Percentiles rank a stretch among this genome's conserved stretches.
These are phyloP conservation scores for Parelbella ahira DNA, from an alignment of 2,888 invertebrate genomes.

Conservation along the genomic window DNA sequence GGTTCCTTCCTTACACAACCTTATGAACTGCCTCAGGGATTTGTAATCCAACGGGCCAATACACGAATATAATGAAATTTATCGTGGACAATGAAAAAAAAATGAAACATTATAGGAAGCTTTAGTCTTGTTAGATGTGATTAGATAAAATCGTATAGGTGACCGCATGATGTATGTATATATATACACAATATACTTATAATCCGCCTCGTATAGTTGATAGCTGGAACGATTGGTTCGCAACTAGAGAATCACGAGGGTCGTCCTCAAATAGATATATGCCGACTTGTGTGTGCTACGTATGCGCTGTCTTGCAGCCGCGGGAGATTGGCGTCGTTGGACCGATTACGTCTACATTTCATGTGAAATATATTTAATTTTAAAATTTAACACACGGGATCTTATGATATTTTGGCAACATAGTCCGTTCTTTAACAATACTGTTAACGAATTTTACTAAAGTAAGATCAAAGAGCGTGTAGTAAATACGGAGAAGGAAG, in stretches of 20 bases:
- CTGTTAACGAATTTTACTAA: no score
- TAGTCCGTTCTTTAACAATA: no score
- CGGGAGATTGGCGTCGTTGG: conserved; percentile 5
- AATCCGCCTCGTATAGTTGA: conserved; percentile 52
- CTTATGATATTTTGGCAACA: no score
- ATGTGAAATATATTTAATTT: no score
- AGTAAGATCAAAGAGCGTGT: no score
- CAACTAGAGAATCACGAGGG: conserved; percentile 36
- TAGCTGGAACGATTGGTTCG: conserved; percentile 44
- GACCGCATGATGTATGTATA: conserved; percentile 62
- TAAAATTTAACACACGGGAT: no score
- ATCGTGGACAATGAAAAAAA: conserved; percentile 18
- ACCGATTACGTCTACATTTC: conserved; percentile 1
- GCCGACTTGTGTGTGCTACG: conserved; percentile 56
- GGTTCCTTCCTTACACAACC: conserved; percentile 13
- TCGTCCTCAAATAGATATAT: conserved; percentile 34
- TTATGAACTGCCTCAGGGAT: conserved; percentile 7
- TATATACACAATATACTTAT: conserved; percentile 50
- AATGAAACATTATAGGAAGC: conserved; percentile 40
- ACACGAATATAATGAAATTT: conserved; percentile 10
- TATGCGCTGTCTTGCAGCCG: conserved; percentile 27
- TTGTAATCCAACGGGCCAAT: conserved; percentile 13
- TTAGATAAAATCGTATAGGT: conserved; percentile 45
- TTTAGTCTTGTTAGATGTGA: conserved; percentile 50
- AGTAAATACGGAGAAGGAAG: no score